Conservation (phyloP, 2,888 invertebrate genomes). For the Ypsolopha sequella region DNA sequence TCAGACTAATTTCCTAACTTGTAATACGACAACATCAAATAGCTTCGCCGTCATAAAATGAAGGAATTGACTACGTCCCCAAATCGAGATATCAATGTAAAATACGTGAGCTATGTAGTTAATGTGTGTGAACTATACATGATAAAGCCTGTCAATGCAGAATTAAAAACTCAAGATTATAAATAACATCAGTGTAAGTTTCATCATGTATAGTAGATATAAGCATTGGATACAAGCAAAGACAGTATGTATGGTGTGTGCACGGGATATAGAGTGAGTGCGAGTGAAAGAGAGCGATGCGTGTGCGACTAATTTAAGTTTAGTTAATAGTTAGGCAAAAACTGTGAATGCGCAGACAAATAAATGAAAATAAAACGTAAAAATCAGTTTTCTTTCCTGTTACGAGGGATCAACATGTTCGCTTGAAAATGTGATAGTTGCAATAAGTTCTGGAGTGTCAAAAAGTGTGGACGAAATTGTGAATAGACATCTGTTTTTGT, state of each 20-base stretch:
- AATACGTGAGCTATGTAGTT: constrained; percentile 43
- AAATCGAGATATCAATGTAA: constrained; percentile 46
- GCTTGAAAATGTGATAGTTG: constrained; percentile 54
- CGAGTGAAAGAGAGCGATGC: constrained; percentile 25
- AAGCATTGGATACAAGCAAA: constrained; percentile 31
- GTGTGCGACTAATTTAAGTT: constrained; percentile 47
- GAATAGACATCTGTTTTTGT: constrained; percentile 13
- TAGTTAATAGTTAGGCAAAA: constrained; percentile 68
- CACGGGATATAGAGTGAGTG: constrained; percentile 19
- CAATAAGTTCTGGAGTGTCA: constrained; percentile 26
- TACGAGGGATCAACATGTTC: constrained; percentile 54
- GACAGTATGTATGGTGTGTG: constrained; percentile 32
- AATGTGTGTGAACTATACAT: too few relatives aligned
- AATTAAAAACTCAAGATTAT: not conserved
- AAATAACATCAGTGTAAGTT: not conserved
- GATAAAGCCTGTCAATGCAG: too few relatives aligned
- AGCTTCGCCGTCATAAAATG: constrained; percentile 24
- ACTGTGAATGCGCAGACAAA: constrained; percentile 43
- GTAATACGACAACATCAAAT: not conserved
- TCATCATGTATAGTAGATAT: not conserved
- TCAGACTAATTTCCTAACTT: too few relatives aligned
- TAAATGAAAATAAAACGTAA: constrained; percentile 25
- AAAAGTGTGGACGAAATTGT: constrained; percentile 20
- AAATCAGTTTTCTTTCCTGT: constrained; percentile 19
- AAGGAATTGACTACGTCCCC: constrained; percentile 58